Base-by-base conservation (phyloP, 2,888 invertebrate genomes). In the Eupithecia abbreviata region DNA sequence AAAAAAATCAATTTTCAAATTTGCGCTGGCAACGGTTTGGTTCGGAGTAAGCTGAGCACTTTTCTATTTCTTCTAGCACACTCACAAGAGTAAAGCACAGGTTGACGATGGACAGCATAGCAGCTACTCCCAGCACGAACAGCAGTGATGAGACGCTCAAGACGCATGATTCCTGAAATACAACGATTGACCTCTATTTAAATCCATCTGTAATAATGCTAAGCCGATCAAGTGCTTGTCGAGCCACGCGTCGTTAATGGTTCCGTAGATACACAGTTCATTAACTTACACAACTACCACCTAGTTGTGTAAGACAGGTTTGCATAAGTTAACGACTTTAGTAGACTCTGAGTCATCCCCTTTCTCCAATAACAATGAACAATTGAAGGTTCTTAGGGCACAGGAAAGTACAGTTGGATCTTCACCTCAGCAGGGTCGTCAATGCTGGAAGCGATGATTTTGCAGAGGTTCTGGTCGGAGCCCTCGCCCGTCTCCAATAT, bases 21-120 rank as follows among this genome's bases (percentile, higher is more conserved):
- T 47, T 13, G 12, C 49, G 45, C 45, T 45, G 45, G 6, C 4
- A 15, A n/a, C 2, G 5, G 51, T 51, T 15, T 51, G n/a, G 15
- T 51, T 51, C 6, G 51, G 15, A 51, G 51, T 13, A 13, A 13
- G 49, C 3, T 4, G 15, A 51, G 51, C 51, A 51, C 10, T 51
- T 51, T 51, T 51, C 5, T 5, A 9, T 51, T 51, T 15, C 51
- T 65, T 41, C 13, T 5, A 13, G 13, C 4, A 41, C 51, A 81
- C 87, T 90, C 82, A 96, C 92, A 82, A 95, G 90, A 76, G 96
- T 90, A 9, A 91, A 77, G 4, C 88, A 13, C 4, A 85, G 73
- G 80, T 92, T 92, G 72, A 87, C 75, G 0, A 87, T 0, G 0
- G 92, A 91, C 75, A 90, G 89, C 74, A 90, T 30, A 0, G 81